phyloP scores from a whole-genome alignment of 2,888 invertebrate species.

The Drosophila testacea region DNA sequence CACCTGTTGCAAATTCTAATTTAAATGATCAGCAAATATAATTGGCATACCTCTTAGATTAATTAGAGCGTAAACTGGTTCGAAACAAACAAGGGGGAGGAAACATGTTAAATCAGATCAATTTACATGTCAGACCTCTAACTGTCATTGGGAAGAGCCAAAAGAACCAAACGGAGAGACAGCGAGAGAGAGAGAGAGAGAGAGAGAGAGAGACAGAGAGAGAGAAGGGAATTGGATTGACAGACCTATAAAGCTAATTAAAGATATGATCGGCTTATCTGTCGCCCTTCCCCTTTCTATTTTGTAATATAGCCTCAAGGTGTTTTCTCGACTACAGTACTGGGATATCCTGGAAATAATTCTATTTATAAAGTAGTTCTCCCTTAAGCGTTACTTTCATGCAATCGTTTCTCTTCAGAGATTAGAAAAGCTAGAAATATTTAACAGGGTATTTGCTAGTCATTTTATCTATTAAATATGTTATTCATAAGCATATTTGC shows the following conservation, averaged over 20 bases:
- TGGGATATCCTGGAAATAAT: too few species aligned
- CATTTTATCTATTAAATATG: background rate
- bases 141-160: conserved; percentile 2
- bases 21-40: conserved; percentile 66
- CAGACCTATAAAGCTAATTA: background rate
- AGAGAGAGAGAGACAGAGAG: background rate
- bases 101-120: background rate
- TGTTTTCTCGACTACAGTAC: too few species aligned
- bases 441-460: background rate
- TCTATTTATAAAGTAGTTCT: too few species aligned
- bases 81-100: conserved; percentile 9
- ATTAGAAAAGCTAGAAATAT: background rate
- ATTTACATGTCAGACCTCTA: conserved; percentile 1
- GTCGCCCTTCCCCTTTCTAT: too few species aligned
- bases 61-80: conserved; percentile 76
- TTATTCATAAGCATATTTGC: conserved; percentile 11
- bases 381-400: too few species aligned
- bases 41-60: conserved; percentile 60
- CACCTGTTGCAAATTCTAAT: conserved; percentile 77
- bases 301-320: too few species aligned
- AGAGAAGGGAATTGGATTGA: background rate
- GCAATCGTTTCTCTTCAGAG: too few species aligned
- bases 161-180: background rate
- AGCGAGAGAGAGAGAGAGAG: background rate
- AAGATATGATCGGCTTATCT: background rate